Percentiles rank a stretch among this genome's conserved stretches.
These are phyloP conservation scores for Drosophila athabasca DNA, from an alignment of 1,140 invertebrate genomes.

Conservation along the genomic window DNA sequence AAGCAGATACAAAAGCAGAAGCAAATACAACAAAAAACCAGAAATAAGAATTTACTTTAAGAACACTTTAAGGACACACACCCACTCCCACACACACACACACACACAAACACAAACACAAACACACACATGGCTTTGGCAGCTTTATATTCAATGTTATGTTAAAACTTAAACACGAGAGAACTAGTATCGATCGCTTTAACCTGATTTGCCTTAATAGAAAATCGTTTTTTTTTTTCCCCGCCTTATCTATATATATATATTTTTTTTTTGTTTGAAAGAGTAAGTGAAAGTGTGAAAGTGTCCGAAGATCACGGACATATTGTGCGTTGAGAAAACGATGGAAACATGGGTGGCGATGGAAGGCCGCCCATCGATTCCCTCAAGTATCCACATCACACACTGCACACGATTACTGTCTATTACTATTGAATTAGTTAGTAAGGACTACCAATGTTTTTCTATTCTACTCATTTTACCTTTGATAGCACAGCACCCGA, in stretches of 20 bases:
- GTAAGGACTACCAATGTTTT: conserved; percentile 37
- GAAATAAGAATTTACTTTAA: conserved; percentile 44
- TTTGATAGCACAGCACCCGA: conserved; percentile 4
- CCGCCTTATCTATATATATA: conserved; percentile 3
- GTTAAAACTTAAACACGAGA: conserved; percentile 45
- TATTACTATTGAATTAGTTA: conserved; percentile 46
- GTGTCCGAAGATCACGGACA: conserved; percentile 9
- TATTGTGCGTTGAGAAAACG: conserved; percentile 16
- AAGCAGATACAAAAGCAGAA: not conserved
- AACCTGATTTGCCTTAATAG: conserved; percentile 75
- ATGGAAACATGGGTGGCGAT: conserved; percentile 4
- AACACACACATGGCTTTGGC: conserved; percentile 52
- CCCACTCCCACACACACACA: conserved; percentile 18
- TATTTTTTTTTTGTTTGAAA: conserved; percentile 24
- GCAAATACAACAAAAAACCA: conserved; percentile 2
- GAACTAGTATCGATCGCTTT: conserved; percentile 34
- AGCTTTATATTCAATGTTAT: conserved; percentile 62
- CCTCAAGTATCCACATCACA: not conserved
- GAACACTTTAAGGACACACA: conserved; percentile 43
- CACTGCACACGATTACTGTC: not conserved
- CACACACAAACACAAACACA: conserved; percentile 26
- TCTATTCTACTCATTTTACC: conserved; percentile 24
- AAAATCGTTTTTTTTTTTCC: conserved; percentile 53
- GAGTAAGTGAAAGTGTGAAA: too few species aligned
- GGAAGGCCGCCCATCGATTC: not conserved